Evolutionary conservation across 30 jellyfish, hydroid and myxozoan species (phyloP).

Genomic region (Hydractinia echinata): DNA sequence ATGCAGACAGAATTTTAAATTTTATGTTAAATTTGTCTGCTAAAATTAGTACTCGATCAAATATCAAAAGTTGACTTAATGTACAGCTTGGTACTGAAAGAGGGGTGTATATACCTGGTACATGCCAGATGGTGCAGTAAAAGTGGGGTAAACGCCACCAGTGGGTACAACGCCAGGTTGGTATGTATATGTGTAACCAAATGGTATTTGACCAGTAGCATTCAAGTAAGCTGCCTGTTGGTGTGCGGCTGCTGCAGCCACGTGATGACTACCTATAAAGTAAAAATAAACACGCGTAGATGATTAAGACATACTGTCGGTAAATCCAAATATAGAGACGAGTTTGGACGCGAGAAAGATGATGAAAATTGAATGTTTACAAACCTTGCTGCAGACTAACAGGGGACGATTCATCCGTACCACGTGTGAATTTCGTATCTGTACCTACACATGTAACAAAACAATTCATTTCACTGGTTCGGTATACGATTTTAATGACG

Average conservation of each 20-base stretch:
- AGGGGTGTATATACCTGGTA: constrained; percentile 5
- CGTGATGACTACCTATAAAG: constrained; percentile 4
- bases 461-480: not conserved
- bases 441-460: not conserved
- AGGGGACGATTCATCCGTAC: constrained; percentile 10
- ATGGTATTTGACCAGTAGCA: constrained; percentile 29
- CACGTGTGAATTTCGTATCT: constrained; percentile 2
- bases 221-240: constrained; percentile 20
- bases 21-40: no score
- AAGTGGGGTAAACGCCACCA: constrained; percentile 57
- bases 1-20: no score
- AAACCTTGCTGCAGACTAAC: constrained; percentile 10
- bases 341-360: not conserved
- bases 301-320: no score
- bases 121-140: constrained; percentile 43
- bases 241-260: constrained; percentile 5
- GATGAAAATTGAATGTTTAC: not conserved
- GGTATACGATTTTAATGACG: no score
- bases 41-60: no score
- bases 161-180: constrained; percentile 73
- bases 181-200: constrained; percentile 36
- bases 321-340: no score
- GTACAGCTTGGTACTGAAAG: no score
- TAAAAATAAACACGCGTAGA: not conserved
- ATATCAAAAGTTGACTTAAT: no score